Evolutionary conservation across 1,140 invertebrate genomes (phyloP), one percentile per base, ranked within the genome.

Genomic region (Alviniconcha marisindica): DNA sequence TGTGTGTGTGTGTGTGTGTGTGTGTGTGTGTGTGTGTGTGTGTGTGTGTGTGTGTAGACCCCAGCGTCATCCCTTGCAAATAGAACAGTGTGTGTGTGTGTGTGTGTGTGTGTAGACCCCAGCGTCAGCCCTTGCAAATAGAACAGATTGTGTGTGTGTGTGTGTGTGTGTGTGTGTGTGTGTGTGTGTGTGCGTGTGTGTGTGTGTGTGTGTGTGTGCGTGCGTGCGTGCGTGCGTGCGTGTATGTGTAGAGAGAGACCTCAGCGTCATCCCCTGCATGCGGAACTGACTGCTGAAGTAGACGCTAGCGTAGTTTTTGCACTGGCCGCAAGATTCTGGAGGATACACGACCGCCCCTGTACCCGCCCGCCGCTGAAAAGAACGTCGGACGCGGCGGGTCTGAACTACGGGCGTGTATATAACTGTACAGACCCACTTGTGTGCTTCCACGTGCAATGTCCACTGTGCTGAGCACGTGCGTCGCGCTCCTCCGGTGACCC

Each of bases 1-100:
- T 74, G 71, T 74, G 10, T 74, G 71, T 74, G 40, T 74, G 71
- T 74, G 71, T 74, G 71, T 74, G 71, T 74, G 71, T 74, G 71
- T 74, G 71, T 74, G 71, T 12, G 71, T 74, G 71, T 74, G 71
- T 54, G 42, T 33, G 76, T 56, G 51, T 48, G 76, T 77, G 76
- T 36, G 51, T 77, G 42, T 54, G 76, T 42, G 71, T 42, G 31
- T 77, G 76, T 2, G n/a, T 54, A 24, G 28, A 44, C 33, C 1
- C 54, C 42, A 33, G 51, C n/a, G 76, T 77, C 42, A 31, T 28
- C 36, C 24, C 31, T 42, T 54, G 51, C n/a, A n/a, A n/a, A n/a
- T n/a, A n/a, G n/a, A n/a, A n/a, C n/a, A n/a, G n/a, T n/a, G n/a
- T n/a, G n/a, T 33, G 76, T 54, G 42, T 31, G 51, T 54, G 48